These are phyloP conservation scores for Erannis defoliaria DNA, from an alignment of 2,888 invertebrate species.

Conservation along the genomic window DNA sequence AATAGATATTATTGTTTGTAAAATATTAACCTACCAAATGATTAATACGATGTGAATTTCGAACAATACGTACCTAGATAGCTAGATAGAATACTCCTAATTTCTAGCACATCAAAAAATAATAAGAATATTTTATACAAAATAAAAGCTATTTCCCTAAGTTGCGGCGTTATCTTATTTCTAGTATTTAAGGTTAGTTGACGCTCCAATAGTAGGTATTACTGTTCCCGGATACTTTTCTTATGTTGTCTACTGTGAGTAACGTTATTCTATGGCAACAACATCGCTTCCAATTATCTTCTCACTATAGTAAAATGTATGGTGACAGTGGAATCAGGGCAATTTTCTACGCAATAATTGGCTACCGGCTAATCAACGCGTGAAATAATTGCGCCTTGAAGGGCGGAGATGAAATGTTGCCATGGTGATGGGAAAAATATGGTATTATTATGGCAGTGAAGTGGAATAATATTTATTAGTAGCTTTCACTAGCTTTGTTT, in stretches of 20 bases:
- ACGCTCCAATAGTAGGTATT: too few species aligned
- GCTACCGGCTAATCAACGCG: slow-evolving; percentile 68
- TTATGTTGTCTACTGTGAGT: neutral
- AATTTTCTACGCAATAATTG: slow-evolving; percentile 66
- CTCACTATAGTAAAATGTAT: slow-evolving; percentile 38
- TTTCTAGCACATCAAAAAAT: too few species aligned
- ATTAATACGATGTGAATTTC: too few species aligned
- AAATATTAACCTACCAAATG: too few species aligned
- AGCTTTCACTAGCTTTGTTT: slow-evolving; percentile 1
- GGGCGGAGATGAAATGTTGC: slow-evolving; percentile 35
- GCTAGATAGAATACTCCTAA: too few species aligned
- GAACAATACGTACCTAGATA: too few species aligned
- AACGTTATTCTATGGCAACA: slow-evolving; percentile 11
- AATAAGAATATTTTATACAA: too few species aligned
- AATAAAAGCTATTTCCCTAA: too few species aligned
- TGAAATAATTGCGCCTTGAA: slow-evolving; percentile 62
- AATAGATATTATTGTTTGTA: too few species aligned
- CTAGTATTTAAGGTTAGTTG: too few species aligned
- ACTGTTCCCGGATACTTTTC: neutral
- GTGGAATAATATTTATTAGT: slow-evolving; percentile 6
- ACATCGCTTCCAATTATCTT: slow-evolving; percentile 37
- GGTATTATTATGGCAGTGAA: slow-evolving; percentile 5
- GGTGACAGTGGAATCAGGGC: slow-evolving; percentile 56
- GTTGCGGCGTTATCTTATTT: too few species aligned
- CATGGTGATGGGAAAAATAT: slow-evolving; percentile 20